These are phyloP conservation scores for Athalia cordata DNA, from an alignment of 2,888 invertebrate species.

Conservation along the genomic window DNA sequence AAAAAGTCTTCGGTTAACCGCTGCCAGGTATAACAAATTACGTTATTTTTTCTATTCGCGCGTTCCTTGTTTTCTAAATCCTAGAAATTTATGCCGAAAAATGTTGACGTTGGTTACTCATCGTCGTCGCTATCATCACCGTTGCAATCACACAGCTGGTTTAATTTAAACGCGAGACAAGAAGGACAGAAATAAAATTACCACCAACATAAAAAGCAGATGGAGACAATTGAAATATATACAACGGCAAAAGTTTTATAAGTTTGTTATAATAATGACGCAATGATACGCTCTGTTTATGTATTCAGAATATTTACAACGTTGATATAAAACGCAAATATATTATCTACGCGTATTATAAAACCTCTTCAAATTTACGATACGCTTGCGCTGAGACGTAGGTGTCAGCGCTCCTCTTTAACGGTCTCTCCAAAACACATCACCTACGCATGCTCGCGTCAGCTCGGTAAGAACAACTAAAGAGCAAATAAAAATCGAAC, in stretches of 20 bases:
- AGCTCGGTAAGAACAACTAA: background rate
- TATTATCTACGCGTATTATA: conserved; percentile 58
- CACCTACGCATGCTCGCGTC: background rate
- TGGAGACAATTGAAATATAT: no score
- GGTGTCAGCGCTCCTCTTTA: conserved; percentile 55
- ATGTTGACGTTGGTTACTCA: background rate
- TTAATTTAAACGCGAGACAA: no score
- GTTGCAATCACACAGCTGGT: background rate
- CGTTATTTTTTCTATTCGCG: background rate
- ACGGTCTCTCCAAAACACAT: background rate
- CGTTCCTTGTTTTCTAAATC: background rate
- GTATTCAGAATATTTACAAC: conserved; percentile 57
- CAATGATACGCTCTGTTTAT: conserved; percentile 50
- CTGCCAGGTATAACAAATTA: no score
- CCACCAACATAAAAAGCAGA: no score
- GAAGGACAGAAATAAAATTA: no score
- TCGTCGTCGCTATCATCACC: background rate
- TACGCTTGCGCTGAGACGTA: conserved; percentile 49
- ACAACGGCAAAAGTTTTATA: no score
- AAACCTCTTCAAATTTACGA: conserved; percentile 57
- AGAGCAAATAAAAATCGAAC: background rate
- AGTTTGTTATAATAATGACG: conserved; percentile 46
- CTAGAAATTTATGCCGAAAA: background rate
- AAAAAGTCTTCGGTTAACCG: no score
- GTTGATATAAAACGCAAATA: conserved; percentile 61